phyloP scores from a whole-genome alignment of 2,888 invertebrate genomes.

The Timema podura region DNA sequence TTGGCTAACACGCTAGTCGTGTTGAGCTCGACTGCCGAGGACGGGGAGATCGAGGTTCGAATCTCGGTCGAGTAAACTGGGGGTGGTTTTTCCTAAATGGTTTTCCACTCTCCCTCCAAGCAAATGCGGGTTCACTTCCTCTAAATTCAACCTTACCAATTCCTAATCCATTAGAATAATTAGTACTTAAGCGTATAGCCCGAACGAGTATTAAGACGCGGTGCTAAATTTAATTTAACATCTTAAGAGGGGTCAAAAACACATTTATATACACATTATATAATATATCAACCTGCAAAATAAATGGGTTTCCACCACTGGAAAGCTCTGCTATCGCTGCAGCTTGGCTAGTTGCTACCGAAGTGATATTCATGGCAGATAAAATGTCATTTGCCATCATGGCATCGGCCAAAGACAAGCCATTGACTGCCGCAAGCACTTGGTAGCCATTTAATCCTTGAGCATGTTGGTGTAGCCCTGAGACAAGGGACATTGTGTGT shows the following conservation, averaged over 20 bases:
- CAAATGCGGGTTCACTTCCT: too few relatives aligned
- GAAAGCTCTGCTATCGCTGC: constrained; percentile 13
- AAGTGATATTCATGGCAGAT: constrained; percentile 35
- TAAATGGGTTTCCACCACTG: constrained; percentile 4
- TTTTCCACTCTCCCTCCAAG: too few relatives aligned
- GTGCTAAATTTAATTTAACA: too few relatives aligned
- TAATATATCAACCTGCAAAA: constrained; percentile 22
- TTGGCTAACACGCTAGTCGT: too few relatives aligned
- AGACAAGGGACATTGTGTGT: constrained; percentile 31
- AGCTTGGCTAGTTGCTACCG: constrained; percentile 35
- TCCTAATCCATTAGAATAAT: too few relatives aligned
- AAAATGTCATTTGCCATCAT: constrained; percentile 33
- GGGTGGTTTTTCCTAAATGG: too few relatives aligned
- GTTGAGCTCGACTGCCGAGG: too few relatives aligned
- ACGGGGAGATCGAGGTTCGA: too few relatives aligned
- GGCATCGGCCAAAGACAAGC: constrained; percentile 29
- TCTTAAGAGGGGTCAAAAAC: constrained; percentile 22
- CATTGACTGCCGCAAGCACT: constrained; percentile 30
- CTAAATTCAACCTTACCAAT: too few relatives aligned
- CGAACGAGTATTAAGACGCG: too few relatives aligned
- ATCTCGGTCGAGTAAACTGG: too few relatives aligned
- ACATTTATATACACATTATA: not conserved
- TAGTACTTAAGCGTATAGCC: too few relatives aligned
- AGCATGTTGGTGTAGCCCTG: constrained; percentile 23
- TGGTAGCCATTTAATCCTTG: constrained; percentile 13